Base-by-base conservation (phyloP, 2,797 vertebrate genomes). In the Eospalax fontanierii region DNA sequence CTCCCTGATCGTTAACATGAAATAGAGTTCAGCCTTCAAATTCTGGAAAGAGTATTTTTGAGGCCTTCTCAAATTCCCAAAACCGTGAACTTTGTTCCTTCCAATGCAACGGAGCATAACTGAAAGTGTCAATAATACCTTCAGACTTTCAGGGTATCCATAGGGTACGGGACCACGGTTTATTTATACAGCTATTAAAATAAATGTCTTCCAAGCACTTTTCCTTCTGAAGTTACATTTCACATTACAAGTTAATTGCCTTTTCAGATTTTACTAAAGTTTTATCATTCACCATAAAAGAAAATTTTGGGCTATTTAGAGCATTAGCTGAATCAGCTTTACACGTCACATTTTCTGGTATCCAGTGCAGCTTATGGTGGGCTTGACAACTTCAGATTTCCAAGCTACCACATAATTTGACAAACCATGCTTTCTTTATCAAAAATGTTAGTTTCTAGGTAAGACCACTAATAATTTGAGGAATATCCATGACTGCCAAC, bases 281-380 rank as follows among this genome's bases (percentile, higher is more conserved):
- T 95, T 97, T 95, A 76, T 95, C 74, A 96, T 95, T 85, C 92
- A 95, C 91, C 96, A 84, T 95, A 86, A 83, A 76, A 95, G 93
- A 84, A 96, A 89, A 97, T 96, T 96, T 95, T 75, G 59, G 84
- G 84, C 94, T 93, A 83, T 96, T 97, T 95, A 91, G 84, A 95
- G 95, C 93, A 91, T 96, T 95, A 95, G 92, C 91, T 96, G 94
- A 97, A 88, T 97, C 93, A 89, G 94, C 89, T 91, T 93, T 76
- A 95, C 93, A 95, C 97, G 91, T 97, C 91, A 96, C 50, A 91
- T 96, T 96, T 96, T 93, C 93, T 95, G 97, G 92, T 96, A 89
- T 96, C 78, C 78, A 82, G 54, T 38, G 71, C 54, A 95, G 89
- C 46, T 93, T 92, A 43, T 35, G 30, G 70, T 91, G 61, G 63